A percentile compares a stretch with the other conserved stretches of the same genome.
These are phyloP conservation scores for Phymatocera aterrima DNA, from an alignment of 2,888 invertebrate genomes.

Conservation along the genomic window DNA sequence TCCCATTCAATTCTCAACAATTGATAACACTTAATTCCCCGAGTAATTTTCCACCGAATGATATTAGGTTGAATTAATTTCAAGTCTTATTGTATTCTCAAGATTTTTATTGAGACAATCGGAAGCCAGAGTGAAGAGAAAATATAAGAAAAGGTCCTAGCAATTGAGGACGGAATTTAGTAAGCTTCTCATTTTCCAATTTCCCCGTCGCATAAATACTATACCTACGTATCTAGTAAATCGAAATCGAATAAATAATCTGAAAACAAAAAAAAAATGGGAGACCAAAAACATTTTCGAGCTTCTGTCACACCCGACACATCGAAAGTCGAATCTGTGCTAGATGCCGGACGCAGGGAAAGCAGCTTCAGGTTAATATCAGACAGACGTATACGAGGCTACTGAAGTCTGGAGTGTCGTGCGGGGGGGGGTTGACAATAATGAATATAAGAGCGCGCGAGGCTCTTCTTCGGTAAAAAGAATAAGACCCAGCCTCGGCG, in stretches of 20 bases:
- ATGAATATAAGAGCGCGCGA: constrained; percentile 54
- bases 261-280: no score
- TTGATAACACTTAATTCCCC: constrained; percentile 5
- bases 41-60: neutral
- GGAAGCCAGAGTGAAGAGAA: neutral
- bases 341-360: no score
- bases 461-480: neutral
- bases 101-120: neutral
- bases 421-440: constrained; percentile 56
- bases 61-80: neutral
- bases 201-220: no score
- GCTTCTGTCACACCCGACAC: no score
- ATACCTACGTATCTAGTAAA: no score
- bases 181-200: no score
- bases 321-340: no score
- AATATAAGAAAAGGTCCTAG: neutral
- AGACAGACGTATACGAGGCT: neutral
- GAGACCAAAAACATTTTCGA: no score
- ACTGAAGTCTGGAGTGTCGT: neutral
- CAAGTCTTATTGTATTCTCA: neutral
- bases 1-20: constrained; percentile 12
- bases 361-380: neutral
- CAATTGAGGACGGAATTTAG: no score
- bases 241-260: no score
- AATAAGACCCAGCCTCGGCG: neutral